These are phyloP conservation scores for Apostichopus leukothele DNA, from an alignment of 53 echinoderm and acorn worm species.

Conservation along the genomic window DNA sequence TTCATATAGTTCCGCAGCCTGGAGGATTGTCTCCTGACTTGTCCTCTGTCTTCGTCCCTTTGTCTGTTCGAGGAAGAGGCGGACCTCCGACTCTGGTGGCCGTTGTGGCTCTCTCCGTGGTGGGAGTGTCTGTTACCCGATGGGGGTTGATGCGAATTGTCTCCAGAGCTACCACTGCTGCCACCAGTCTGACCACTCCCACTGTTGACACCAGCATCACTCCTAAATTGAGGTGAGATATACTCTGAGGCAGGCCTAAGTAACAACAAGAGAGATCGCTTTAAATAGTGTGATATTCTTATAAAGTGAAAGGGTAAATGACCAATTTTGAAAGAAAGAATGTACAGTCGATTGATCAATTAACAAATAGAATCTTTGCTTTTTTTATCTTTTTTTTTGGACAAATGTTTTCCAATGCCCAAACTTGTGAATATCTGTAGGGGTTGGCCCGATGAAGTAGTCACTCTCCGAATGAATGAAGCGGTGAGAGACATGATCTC, in stretches of 20 bases:
- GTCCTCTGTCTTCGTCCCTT: constrained; percentile 3
- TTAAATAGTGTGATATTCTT: no score
- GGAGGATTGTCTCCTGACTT: constrained; percentile 74
- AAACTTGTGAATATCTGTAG: no score
- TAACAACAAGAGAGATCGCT: neutral
- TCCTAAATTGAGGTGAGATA: constrained; percentile 39
- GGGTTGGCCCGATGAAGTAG: no score
- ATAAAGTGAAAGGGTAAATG: no score
- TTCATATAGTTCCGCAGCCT: constrained; percentile 95
- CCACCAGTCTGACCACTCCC: constrained; percentile 26
- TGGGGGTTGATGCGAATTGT: neutral
- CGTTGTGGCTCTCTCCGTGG: neutral
- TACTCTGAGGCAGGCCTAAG: constrained; percentile 61
- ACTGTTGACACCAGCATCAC: constrained; percentile 40
- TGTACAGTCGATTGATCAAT: no score
- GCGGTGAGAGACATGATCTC: no score
- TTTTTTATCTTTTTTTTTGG: no score
- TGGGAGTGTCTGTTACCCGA: constrained; percentile 14
- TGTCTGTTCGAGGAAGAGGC: constrained; percentile 15
- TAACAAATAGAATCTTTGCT: no score
- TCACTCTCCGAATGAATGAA: no score
- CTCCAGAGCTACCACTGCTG: constrained; percentile 33
- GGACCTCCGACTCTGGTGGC: neutral
- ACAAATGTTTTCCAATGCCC: no score
- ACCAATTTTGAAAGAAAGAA: no score